These are phyloP conservation scores for Cyaniris semiargus DNA, from an alignment of 2,888 invertebrate species.

Conservation along the genomic window DNA sequence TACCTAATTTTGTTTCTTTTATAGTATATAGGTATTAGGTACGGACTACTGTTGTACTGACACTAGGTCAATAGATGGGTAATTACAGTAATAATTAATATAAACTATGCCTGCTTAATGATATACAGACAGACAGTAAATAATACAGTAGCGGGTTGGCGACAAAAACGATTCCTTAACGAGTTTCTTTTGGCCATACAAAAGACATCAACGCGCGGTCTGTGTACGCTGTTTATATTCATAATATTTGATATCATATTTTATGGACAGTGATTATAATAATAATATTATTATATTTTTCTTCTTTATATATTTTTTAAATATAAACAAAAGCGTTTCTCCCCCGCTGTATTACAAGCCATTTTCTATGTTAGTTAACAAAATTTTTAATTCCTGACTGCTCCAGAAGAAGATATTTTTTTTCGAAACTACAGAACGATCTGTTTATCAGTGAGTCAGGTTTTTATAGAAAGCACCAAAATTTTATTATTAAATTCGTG, in stretches of 20 bases:
- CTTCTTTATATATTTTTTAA: too few species aligned
- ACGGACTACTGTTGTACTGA: not conserved
- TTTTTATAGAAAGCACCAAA: too few species aligned
- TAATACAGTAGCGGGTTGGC: not conserved
- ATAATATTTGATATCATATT: not conserved
- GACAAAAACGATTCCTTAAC: not conserved
- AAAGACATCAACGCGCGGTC: not conserved
- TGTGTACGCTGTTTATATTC: not conserved
- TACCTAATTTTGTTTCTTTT: too few species aligned
- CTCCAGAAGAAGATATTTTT: too few species aligned
- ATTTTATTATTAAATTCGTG: too few species aligned
- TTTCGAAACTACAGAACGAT: too few species aligned
- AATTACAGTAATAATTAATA: not conserved
- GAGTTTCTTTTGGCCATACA: conserved; percentile 7
- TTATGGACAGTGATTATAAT: not conserved
- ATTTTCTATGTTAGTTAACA: too few species aligned
- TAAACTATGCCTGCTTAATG: not conserved
- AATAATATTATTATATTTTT: not conserved
- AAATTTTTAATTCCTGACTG: too few species aligned
- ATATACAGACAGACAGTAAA: not conserved
- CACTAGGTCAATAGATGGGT: not conserved
- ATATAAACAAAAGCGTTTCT: too few species aligned
- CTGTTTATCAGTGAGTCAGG: too few species aligned
- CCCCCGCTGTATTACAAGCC: too few species aligned
- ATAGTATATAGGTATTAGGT: too few species aligned